These are phyloP conservation scores for Drosophila bunnanda DNA, from an alignment of 2,888 invertebrate genomes.

Conservation along the genomic window DNA sequence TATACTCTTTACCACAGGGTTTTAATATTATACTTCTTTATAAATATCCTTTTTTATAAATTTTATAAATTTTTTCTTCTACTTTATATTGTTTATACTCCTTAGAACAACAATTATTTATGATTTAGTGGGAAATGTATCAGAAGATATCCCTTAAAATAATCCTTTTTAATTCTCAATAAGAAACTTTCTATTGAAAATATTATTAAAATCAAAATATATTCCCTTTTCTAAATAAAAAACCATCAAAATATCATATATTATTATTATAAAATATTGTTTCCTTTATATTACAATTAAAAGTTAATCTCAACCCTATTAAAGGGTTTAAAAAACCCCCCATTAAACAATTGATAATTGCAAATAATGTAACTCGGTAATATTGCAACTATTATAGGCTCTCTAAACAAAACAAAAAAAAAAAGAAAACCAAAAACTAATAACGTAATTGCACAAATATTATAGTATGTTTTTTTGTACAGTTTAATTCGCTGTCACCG, in stretches of 20 bases:
- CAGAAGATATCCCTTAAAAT: not conserved
- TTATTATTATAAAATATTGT: not conserved
- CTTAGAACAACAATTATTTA: not conserved
- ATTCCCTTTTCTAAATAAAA: not conserved
- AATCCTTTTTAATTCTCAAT: not conserved
- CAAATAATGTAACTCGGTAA: not conserved
- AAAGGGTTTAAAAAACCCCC: not conserved
- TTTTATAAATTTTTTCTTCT: rapidly evolving
- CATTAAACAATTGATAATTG: not conserved
- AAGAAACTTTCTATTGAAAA: not conserved
- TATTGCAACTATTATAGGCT: not conserved
- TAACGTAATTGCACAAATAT: not conserved
- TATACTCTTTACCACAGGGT: too few species aligned
- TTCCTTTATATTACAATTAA: not conserved
- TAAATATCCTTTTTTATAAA: too few species aligned
- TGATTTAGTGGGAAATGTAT: too few species aligned
- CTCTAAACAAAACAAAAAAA: not conserved
- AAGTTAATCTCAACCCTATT: not conserved
- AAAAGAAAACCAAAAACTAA: too few species aligned
- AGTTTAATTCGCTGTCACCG: slow-evolving; percentile 9
- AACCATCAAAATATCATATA: not conserved
- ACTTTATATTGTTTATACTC: not conserved
- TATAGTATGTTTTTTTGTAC: not conserved
- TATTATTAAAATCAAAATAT: not conserved
- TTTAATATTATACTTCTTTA: too few species aligned